Evolutionary conservation across 2,797 vertebrate species (phyloP), one percentile per base, ranked within the genome.

Genomic region (Etheostoma nigrum): DNA sequence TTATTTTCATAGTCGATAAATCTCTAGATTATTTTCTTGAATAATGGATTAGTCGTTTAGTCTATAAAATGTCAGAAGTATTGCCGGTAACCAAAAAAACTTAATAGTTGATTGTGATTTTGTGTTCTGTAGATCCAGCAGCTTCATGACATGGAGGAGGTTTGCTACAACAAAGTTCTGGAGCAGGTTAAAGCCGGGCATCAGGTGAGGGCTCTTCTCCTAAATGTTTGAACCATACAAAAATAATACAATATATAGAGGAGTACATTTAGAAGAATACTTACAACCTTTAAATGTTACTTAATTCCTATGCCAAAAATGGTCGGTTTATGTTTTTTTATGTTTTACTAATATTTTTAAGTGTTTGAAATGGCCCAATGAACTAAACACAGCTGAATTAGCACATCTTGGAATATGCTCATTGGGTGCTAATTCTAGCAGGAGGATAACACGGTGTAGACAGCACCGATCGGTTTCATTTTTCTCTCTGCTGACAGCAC

Each of bases 71-170:
- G 11, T 40, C 36, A 4, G 10, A 40, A 40, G 25, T 6, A 2
- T 6, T 47, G 11, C 5, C 6, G 9, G 15, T 54, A 30, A 25
- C 12, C 6, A 42, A 27, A 27, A 27, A 27, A 27, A 27, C 9
- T 51, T 2, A 12, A n/a, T 8, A 6, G 1, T 36, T 51, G 1
- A 40, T 42, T 57, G 47, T 83, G 3, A 36, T 52, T 75, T 15
- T 85, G 55, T 88, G 8, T 83, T 19, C 49, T 78, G 10, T 73
- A 99, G 98, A 95, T 97, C 54, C 98, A 99, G 61, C 98, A 99
- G 79, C 92, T 99, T 52, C 98, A 96, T 89, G 97, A 99, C 90
- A 98, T 95, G 96, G 98, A 99, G 78, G 98, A 99, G 85, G 96
- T 99, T 40, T 99, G 98, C 82, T 99, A 98, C 60, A 95, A 98